A percentile compares a stretch with the other conserved stretches of the same genome.
phyloP scores from a whole-genome alignment of 2,113 vertebrate species.

The Rana temporaria region DNA sequence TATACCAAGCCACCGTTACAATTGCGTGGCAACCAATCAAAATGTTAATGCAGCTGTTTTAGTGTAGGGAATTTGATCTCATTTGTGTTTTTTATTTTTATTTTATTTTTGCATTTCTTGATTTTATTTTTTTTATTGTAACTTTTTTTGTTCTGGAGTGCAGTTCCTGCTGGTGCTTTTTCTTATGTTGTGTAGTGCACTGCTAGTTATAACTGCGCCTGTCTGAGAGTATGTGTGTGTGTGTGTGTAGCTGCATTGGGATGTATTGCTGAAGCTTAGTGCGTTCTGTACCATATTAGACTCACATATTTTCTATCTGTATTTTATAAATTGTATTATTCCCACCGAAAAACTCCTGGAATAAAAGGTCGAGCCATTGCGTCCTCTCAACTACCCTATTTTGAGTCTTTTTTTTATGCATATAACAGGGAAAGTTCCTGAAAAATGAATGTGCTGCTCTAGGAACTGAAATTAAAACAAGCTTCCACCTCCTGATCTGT shows the following conservation, averaged over 20 bases:
- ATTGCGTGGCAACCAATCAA: not conserved
- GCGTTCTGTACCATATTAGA: constrained; percentile 58
- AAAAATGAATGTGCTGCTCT: too few species aligned
- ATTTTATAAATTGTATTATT: constrained; percentile 57
- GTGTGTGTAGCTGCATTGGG: constrained; percentile 40
- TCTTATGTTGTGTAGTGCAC: constrained; percentile 35
- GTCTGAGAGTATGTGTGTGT: constrained; percentile 25
- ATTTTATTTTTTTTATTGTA: not conserved
- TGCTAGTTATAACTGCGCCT: constrained; percentile 25
- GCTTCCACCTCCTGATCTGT: too few species aligned
- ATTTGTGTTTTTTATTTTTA: not conserved
- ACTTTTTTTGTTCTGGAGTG: constrained; percentile 26
- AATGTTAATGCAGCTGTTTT: not conserved
- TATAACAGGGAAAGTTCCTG: too few species aligned
- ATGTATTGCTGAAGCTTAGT: constrained; percentile 47
- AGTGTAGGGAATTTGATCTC: not conserved
- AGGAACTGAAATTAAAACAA: too few species aligned
- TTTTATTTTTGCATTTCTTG: not conserved
- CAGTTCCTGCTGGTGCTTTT: constrained; percentile 40
- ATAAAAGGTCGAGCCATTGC: constrained; percentile 45
- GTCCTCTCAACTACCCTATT: constrained; percentile 19
- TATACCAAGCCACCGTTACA: too few species aligned
- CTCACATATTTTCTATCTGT: constrained; percentile 65
- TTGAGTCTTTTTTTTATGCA: not conserved
- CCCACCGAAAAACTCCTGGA: constrained; percentile 44